phyloP scores from a whole-genome alignment of 2,888 invertebrate genomes.

The Mycalesis mineus region DNA sequence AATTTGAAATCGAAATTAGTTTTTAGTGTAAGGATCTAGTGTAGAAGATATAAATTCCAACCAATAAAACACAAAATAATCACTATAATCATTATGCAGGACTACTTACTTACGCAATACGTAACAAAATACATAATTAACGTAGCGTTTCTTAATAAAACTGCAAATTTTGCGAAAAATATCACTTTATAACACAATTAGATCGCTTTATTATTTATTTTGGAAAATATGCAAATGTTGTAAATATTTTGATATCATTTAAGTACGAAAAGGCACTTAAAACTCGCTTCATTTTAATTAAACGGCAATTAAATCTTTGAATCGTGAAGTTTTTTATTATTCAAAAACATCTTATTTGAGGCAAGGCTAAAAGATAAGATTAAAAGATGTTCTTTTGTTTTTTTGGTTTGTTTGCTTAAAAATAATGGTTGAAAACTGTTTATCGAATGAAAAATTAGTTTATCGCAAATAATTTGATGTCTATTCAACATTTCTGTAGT shows the following conservation, averaged over 20 bases:
- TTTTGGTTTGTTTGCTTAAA: no score
- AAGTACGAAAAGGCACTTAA: background rate
- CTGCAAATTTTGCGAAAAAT: background rate
- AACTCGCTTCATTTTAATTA: background rate
- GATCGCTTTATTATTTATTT: background rate
- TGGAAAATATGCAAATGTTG: background rate
- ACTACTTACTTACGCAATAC: background rate
- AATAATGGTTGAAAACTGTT: no score
- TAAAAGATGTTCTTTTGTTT: no score
- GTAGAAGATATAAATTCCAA: no score
- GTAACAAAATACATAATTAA: background rate
- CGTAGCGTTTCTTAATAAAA: background rate
- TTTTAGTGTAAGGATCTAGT: no score
- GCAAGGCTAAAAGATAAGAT: no score
- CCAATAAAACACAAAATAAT: no score
- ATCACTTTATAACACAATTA: background rate
- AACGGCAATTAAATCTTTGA: background rate
- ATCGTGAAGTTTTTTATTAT: background rate
- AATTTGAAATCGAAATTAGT: no score
- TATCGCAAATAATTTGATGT: no score
- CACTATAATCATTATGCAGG: no score
- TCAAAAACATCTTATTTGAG: background rate
- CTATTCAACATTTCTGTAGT: no score
- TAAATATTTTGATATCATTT: background rate
- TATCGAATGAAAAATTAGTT: no score